Percentiles rank a stretch among this genome's conserved stretches.
Evolutionary conservation across 2,113 vertebrate species (phyloP).

Genomic region (Neodon shergylaensis): DNA sequence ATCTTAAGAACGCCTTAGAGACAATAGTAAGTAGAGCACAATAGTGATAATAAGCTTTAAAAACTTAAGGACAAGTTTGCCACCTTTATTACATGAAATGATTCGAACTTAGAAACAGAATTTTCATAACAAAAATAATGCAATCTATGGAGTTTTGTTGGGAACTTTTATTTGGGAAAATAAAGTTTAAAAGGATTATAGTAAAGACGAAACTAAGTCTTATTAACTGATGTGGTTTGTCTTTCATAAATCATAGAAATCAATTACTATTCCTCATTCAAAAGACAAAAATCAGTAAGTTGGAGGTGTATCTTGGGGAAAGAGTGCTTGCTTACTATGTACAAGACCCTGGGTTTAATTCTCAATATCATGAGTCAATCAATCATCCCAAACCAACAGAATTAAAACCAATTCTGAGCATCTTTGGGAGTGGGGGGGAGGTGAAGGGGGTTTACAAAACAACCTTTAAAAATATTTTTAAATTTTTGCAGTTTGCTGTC

Average conservation of each 20-base stretch:
- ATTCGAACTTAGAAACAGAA: constrained; percentile 8
- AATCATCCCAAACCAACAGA: neutral
- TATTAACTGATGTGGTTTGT: constrained; percentile 35
- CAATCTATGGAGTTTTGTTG: neutral
- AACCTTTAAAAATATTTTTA: constrained; percentile 17
- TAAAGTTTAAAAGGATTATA: constrained; percentile 21
- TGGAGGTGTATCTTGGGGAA: neutral
- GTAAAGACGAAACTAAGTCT: neutral
- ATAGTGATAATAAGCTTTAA: constrained; percentile 1
- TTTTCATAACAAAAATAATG: constrained; percentile 14
- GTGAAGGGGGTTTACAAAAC: neutral
- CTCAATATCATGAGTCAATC: neutral
- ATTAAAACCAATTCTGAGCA: neutral
- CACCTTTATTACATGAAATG: neutral
- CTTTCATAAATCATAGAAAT: constrained; percentile 29
- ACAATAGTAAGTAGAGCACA: constrained; percentile 10
- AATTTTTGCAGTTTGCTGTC: constrained; percentile 23
- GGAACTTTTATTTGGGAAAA: constrained; percentile 21
- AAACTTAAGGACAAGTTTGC: constrained; percentile 36
- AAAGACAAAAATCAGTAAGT: constrained; percentile 27
- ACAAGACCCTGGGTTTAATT: neutral
- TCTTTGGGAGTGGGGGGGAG: neutral
- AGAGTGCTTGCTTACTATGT: neutral
- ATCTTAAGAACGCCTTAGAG: constrained; percentile 25
- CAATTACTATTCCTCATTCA: neutral